Evolutionary conservation across 1,140 invertebrate species (phyloP), one percentile per base, ranked within the genome.

Genomic region (Agraylea sexmaculata): DNA sequence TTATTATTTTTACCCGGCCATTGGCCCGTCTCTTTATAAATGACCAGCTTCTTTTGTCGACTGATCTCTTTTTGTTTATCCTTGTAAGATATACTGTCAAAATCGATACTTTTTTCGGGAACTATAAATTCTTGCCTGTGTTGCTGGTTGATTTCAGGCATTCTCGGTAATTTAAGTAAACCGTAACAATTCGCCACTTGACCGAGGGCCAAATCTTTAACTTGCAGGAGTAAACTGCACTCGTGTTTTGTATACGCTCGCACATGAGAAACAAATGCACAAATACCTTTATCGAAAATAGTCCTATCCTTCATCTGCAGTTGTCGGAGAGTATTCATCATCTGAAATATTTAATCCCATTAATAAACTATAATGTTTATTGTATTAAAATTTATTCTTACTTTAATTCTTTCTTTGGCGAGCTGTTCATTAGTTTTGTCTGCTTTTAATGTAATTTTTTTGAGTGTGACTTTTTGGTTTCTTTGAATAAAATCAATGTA

Each of bases 201-300:
- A 13, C 83, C 87, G 43, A 97, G 66, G 52, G 93, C 77, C 4
- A 98, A 62, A 61, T 96, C 89, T 71, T 94, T 93, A 3, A 91
- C 58, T 53, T 78, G 70, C 32, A 98, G 73, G 42, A 99, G 78
- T 28, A 95, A 69, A 54, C 77, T 83, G 55, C 92, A 97, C 60
- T 98, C 94, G 61, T 99, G 92, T 65, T 97, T 98, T 4, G 74
- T 78, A 63, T 99, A 99, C 0, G 87, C 79, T 53, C 87, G 78
- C 25, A 98, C 73, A 57, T 90, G 94, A 0, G 94, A 97, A 1
- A 99, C 94, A 66, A 94, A 98, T 2, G 95, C 93, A 43, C 78
- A 64, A 48, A 87, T 84, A 1, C 81, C 89, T 59, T 89, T 89
- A 52, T 96, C 91, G 57, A 88, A 83, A 17, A 89, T 53, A 2